Percentiles rank a stretch among this genome's conserved stretches.
phyloP scores from a whole-genome alignment of 2,797 vertebrate species.

The Eutrigla gurnardus region DNA sequence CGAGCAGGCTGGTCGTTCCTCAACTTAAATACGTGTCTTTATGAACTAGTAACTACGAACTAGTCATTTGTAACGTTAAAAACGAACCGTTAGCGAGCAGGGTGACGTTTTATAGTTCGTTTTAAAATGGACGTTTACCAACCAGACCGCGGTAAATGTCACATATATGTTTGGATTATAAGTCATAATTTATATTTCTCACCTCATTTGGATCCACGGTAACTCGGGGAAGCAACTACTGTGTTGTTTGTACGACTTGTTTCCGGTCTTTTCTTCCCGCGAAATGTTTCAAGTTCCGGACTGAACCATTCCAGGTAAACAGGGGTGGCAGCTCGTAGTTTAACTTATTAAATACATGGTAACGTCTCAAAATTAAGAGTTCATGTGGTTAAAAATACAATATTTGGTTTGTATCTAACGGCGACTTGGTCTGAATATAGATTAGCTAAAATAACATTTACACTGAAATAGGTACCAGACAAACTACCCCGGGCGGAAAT shows the following conservation, averaged over 20 bases:
- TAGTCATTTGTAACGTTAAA: no score
- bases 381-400: neutral
- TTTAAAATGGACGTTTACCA: neutral
- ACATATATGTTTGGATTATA: neutral
- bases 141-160: neutral
- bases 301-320: conserved; percentile 33
- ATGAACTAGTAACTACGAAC: no score
- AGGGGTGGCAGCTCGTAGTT: accelerated
- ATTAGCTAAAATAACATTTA: neutral
- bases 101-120: no score
- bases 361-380: neutral
- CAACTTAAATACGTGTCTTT: no score
- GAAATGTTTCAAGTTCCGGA: conserved; percentile 41
- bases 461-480: neutral
- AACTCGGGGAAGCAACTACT: neutral
- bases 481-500: accelerated
- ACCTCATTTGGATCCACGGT: neutral
- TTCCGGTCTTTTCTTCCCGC: conserved; percentile 45
- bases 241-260: no score
- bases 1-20: no score
- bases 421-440: accelerated
- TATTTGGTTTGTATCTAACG: accelerated
- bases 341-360: neutral
- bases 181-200: neutral
- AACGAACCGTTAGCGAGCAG: no score